These are phyloP conservation scores for Notodonta dromedarius DNA, from an alignment of 2,888 invertebrate species.

Conservation along the genomic window DNA sequence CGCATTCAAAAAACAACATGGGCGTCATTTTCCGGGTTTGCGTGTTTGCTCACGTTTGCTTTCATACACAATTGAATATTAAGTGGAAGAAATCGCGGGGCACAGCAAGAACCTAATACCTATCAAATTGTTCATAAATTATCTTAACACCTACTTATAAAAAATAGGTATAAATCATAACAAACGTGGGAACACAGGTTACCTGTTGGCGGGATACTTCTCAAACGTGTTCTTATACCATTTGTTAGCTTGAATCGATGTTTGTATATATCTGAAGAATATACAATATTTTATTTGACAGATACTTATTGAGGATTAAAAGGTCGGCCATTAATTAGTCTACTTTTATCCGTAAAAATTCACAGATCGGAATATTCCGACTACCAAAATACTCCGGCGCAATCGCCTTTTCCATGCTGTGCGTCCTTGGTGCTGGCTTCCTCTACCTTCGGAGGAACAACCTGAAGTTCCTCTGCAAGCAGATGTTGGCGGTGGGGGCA, in stretches of 20 bases:
- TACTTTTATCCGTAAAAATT: slow-evolving; percentile 17
- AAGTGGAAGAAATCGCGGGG: too few relatives aligned
- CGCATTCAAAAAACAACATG: too few relatives aligned
- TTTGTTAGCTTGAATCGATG: slow-evolving; percentile 88
- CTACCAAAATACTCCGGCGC: slow-evolving; percentile 99
- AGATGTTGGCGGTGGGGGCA: slow-evolving; percentile 97
- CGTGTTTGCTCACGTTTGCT: too few relatives aligned
- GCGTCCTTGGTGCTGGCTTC: slow-evolving; percentile 94
- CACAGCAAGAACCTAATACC: neutral
- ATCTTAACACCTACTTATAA: neutral
- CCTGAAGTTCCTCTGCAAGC: slow-evolving; percentile 97
- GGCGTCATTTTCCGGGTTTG: too few relatives aligned
- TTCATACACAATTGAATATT: too few relatives aligned
- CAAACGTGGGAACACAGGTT: slow-evolving; percentile 89
- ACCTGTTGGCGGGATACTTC: slow-evolving; percentile 89
- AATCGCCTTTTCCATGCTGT: slow-evolving; percentile 93
- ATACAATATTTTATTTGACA: neutral
- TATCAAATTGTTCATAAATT: neutral
- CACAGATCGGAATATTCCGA: slow-evolving; percentile 95
- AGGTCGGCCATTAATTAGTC: too few relatives aligned
- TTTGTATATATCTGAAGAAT: slow-evolving; percentile 87
- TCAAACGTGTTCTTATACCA: slow-evolving; percentile 93
- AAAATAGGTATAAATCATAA: slow-evolving; percentile 69
- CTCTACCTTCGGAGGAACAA: slow-evolving; percentile 97
- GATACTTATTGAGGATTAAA: too few relatives aligned